Conservation (phyloP, 1,140 invertebrate genomes). For the Odontomachus brunneus region DNA sequence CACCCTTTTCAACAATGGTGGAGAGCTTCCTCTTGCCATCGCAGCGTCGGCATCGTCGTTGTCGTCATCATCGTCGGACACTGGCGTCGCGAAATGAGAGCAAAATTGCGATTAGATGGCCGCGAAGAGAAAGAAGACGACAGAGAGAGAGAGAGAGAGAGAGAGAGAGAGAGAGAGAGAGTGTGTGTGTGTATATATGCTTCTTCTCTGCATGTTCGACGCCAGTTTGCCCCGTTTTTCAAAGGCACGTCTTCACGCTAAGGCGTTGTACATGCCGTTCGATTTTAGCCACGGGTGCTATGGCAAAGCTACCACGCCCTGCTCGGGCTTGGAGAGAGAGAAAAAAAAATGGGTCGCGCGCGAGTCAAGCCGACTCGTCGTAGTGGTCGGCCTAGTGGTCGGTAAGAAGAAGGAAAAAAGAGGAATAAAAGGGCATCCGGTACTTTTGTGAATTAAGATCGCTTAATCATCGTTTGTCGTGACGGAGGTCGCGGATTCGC, state of each 20-base stretch:
- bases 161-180: slow-evolving; percentile 54
- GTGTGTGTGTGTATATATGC: no score
- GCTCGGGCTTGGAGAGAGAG: neutral
- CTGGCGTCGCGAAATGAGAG: neutral
- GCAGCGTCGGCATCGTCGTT: no score
- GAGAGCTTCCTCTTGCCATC: neutral
- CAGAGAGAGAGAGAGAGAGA: slow-evolving; percentile 34
- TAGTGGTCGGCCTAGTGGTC: neutral
- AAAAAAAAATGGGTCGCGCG: slow-evolving; percentile 43
- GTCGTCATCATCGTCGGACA: no score
- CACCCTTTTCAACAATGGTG: slow-evolving; percentile 45
- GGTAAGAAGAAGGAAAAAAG: no score
- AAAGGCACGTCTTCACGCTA: slow-evolving; percentile 30
- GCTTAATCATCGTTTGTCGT: slow-evolving; percentile 7
- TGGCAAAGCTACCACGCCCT: slow-evolving; percentile 55
- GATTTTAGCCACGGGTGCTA: slow-evolving; percentile 38
- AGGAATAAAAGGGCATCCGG: neutral
- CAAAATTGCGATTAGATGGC: neutral
- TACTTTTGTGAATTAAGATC: slow-evolving; percentile 30
- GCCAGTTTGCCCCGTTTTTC: slow-evolving; percentile 62
- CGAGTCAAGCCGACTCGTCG: neutral
- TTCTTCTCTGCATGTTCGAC: slow-evolving; percentile 54
- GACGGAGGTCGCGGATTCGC: neutral
- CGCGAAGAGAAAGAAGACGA: neutral
- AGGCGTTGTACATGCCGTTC: slow-evolving; percentile 30